Evolutionary conservation across 2,113 vertebrate genomes (phyloP), one percentile per base, ranked within the genome.

Genomic region (Plestiodon gilberti): DNA sequence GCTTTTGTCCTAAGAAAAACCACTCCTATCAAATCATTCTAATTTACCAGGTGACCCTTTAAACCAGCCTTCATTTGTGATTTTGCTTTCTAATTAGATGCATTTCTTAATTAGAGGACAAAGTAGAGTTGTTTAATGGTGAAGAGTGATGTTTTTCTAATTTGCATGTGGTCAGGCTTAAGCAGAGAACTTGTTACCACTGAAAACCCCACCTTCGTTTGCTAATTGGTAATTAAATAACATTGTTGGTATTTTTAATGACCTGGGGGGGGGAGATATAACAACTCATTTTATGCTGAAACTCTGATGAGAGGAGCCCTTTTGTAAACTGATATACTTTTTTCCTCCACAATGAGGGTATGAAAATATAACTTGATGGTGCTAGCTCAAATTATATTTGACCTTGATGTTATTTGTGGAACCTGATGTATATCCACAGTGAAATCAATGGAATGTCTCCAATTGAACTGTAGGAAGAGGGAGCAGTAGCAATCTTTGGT

Each of bases 221-320:
- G 86, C 81, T 91, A 94, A 90, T 85, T 82, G 89, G 89, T 92
- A 89, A 94, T 94, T 93, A 93, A 94, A 89, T 94, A 94, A 93
- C 64, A 80, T 88, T 91, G 10, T 0, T 76, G 83, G 67, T 76
- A 90, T 94, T 90, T 69, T 92, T 94, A 93, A 89, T 91, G 90
- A 84, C 84, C 87, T 90, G 88, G n/a, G n/a, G 52, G 25, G 30
- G 30, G 6, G 9, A 3, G 87, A 94, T 90, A 57, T 48, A 8
- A 48, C 43, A 48, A 48, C 43, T 48, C 75, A 62, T 75, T 70
- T 93, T 75, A 43, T 76, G 93, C 81, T 93, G 85, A 82, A 57
- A 86, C 89, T 89, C 92, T 75, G 87, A 93, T 91, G 93, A 94
- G 86, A 86, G 48, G 61, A 20, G 0, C 84, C 59, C 81, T 89